phyloP scores from a whole-genome alignment of 2,113 vertebrate genomes.

The Heterocephalus glaber region DNA sequence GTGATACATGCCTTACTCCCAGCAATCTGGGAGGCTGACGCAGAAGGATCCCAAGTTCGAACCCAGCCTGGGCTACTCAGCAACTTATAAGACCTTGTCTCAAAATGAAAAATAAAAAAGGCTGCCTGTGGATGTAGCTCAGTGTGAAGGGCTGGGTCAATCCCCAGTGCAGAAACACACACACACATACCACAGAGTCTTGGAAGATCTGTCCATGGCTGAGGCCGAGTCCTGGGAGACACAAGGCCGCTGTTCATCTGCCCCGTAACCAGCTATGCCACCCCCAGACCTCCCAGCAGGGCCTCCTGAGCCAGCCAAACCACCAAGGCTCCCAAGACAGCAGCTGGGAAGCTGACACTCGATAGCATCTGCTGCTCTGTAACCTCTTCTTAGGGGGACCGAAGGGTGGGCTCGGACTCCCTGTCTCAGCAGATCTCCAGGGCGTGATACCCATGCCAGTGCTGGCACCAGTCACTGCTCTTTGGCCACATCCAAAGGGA shows the following conservation, averaged over 20 bases:
- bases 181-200: background rate
- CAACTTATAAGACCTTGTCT: too few relatives aligned
- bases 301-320: background rate
- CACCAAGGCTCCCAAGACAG: background rate
- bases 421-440: accelerated
- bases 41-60: too few relatives aligned
- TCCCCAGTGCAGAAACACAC: background rate
- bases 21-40: too few relatives aligned
- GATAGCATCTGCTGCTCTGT: background rate
- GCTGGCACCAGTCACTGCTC: accelerated
- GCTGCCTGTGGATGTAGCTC: background rate
- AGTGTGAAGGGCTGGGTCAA: too few relatives aligned
- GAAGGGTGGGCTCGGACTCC: accelerated
- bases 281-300: background rate
- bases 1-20: too few relatives aligned
- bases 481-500: background rate
- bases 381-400: background rate
- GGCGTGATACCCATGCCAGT: accelerated
- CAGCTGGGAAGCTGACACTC: too few relatives aligned
- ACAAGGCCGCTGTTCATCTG: too few relatives aligned
- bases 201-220: background rate
- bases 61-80: too few relatives aligned
- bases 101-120: background rate
- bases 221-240: background rate
- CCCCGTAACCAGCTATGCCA: background rate